Base-by-base conservation (phyloP, 2,888 invertebrate species). In the Trichopoda pennipes region DNA sequence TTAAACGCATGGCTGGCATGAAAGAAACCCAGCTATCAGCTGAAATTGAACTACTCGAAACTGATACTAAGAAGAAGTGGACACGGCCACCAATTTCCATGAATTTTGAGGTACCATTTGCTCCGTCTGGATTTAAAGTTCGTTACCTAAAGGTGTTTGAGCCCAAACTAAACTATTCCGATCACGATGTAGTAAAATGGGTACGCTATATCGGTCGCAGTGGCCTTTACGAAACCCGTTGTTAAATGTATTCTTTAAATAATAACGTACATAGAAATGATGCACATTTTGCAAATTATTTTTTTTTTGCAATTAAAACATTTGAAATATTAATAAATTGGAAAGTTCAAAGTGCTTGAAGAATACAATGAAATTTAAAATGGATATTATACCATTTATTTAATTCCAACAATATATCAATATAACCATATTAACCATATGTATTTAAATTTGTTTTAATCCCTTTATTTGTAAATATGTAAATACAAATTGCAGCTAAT, bases 171-270 rank as follows among this genome's bases (percentile, higher is more conserved):
- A 99, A 99, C 93, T 99, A 99, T 92, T 99, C 99, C 1, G 99
- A 99, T 92, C 99, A 99, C 89, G 99, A 99, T 91, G 99, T 99
- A 85, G 99, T 99, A 90, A 99, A 99, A 95, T 99, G 99, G 99
- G 99, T 99, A 85, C 94, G 99, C 38, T 99, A 99, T 92, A 99
- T 99, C 89, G 99, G 99, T 58, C 95, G 99, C 89, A 99, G 99
- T 90, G 99, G 99, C 76, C 94, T 99, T 56, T 99, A 99, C 91
- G 99, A 99, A 93, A 99, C 99, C 49, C 93, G 99, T 92, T 99
- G 99, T 93, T 99, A 94, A 93, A 77, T 56, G 10, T 21, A 38
- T n/a, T 17, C 8, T 47, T 6, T n/a, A 35, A 3, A n/a, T 49
- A 21, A 8, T 23, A 16, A 32, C 21, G 16, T 28, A 49, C n/a